Evolutionary conservation across 2,113 vertebrate species (phyloP).

Genomic region (Sialia sialis): DNA sequence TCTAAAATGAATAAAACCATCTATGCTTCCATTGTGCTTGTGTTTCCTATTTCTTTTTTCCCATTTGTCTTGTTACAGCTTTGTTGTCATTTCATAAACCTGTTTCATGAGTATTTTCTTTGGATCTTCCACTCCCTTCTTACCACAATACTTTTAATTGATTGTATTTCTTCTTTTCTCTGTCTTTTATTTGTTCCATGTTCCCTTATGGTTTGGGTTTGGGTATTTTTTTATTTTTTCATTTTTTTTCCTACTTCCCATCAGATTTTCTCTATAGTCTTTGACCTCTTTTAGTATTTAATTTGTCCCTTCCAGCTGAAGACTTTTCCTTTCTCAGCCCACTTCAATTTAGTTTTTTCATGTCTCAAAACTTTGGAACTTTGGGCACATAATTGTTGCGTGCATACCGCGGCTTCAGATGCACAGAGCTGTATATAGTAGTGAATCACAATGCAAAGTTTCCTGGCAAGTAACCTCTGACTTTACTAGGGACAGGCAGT

Average conservation of each 20-base stretch:
- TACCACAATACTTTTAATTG: not conserved
- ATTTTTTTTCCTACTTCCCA: not conserved
- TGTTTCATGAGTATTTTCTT: not conserved
- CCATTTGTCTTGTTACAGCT: not conserved
- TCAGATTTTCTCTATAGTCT: not conserved
- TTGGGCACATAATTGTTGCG: not conserved
- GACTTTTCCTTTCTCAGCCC: not conserved
- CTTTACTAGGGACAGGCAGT: not conserved
- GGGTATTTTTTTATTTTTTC: not conserved
- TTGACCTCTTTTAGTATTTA: not conserved
- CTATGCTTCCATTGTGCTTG: not conserved
- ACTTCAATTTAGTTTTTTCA: not conserved
- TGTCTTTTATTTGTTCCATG: not conserved
- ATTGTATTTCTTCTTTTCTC: not conserved
- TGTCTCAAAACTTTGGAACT: not conserved
- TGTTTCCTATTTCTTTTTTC: conserved; percentile 40
- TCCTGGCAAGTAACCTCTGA: not conserved
- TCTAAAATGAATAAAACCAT: conserved; percentile 37
- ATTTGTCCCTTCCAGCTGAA: not conserved
- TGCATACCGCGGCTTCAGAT: not conserved
- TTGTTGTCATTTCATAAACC: not conserved
- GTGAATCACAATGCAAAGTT: not conserved
- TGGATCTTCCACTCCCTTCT: not conserved
- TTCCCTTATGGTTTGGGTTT: not conserved
- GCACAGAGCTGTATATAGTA: not conserved